Percentiles rank a stretch among this genome's conserved stretches.
Evolutionary conservation across 1,140 invertebrate genomes (phyloP).

Genomic region (Wiebesia pumilae): DNA sequence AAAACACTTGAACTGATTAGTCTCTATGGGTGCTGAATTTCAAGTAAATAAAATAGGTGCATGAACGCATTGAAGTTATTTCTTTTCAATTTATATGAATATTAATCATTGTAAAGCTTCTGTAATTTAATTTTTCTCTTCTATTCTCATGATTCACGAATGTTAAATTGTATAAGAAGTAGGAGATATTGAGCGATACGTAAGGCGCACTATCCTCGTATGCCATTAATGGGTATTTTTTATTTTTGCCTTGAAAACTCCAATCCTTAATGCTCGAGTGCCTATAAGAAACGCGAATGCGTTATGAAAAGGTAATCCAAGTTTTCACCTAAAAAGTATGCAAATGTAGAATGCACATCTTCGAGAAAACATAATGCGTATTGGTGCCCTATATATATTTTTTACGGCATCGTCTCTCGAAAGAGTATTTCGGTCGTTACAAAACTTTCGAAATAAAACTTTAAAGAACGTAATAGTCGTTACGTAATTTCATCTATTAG

Average conservation of each 20-base stretch:
- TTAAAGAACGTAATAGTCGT: constrained; percentile 47
- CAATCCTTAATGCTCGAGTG: not conserved
- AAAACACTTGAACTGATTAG: not conserved
- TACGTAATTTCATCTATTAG: constrained; percentile 28
- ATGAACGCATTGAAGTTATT: not conserved
- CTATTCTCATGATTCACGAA: not conserved
- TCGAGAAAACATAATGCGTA: constrained; percentile 31
- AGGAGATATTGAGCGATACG: not conserved
- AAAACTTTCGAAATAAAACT: constrained; percentile 46
- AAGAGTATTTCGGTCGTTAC: constrained; percentile 12
- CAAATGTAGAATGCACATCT: constrained; percentile 48
- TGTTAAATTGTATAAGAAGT: not conserved
- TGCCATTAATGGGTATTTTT: not conserved
- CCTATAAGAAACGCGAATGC: constrained; percentile 1
- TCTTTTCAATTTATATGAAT: not conserved
- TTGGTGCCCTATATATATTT: not conserved
- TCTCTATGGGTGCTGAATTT: not conserved
- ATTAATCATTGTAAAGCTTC: not conserved
- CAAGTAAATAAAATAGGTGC: constrained; percentile 6
- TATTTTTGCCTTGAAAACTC: not conserved
- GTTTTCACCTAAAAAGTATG: constrained; percentile 48
- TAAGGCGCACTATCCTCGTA: not conserved
- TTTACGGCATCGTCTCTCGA: constrained; percentile 30
- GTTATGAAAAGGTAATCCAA: constrained; percentile 35
- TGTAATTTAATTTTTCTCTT: not conserved